These are phyloP conservation scores for Enteromius viviparus DNA, from an alignment of 2,797 vertebrate species.

Conservation along the genomic window DNA sequence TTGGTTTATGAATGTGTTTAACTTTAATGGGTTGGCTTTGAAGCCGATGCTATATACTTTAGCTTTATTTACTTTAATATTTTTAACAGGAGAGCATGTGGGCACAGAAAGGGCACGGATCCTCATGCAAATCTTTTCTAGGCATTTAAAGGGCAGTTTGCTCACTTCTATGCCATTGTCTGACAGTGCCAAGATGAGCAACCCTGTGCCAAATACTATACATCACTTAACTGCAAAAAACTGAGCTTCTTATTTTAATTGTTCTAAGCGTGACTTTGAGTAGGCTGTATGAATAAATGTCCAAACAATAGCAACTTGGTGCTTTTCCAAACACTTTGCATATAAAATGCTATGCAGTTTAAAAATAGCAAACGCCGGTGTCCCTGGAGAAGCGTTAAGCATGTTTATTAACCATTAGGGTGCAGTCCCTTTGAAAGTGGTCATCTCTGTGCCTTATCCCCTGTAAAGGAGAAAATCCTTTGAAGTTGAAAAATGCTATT, in stretches of 20 bases:
- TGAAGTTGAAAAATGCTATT: neutral
- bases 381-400: constrained; percentile 22
- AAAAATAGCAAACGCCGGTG: constrained; percentile 12
- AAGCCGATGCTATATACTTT: constrained; percentile 64
- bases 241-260: constrained; percentile 25
- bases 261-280: constrained; percentile 4
- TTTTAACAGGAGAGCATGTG: constrained; percentile 60
- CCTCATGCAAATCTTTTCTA: constrained; percentile 69
- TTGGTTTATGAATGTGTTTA: constrained; percentile 51
- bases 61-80: constrained; percentile 59
- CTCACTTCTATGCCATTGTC: constrained; percentile 70
- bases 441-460: constrained; percentile 2
- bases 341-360: constrained; percentile 19
- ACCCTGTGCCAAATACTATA: constrained; percentile 54
- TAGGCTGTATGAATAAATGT: constrained; percentile 24
- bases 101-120: constrained; percentile 69
- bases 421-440: constrained; percentile 10
- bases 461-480: neutral
- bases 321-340: constrained; percentile 28
- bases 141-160: constrained; percentile 76
- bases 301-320: constrained; percentile 37
- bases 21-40: constrained; percentile 64
- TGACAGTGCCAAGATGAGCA: constrained; percentile 64
- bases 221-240: constrained; percentile 27
- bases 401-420: constrained; percentile 10